Evolutionary conservation across 2,113 vertebrate genomes (phyloP).

Genomic region (Clarias batrachus): DNA sequence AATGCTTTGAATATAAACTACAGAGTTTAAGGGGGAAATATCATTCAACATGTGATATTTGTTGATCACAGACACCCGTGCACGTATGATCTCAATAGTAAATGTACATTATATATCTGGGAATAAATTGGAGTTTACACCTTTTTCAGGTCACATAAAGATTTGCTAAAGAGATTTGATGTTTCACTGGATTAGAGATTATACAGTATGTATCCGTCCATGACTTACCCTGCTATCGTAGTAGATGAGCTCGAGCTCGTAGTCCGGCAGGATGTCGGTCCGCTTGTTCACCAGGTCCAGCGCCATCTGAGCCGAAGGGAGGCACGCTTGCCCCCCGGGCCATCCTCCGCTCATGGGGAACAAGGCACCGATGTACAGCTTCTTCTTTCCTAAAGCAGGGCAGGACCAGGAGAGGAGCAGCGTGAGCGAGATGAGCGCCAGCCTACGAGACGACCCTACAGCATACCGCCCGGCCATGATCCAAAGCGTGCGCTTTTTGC

Average conservation of each 20-base stretch:
- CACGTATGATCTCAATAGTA: neutral
- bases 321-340: conserved; percentile 90
- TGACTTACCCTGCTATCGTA: conserved; percentile 88
- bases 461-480: conserved; percentile 59
- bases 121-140: too few species aligned
- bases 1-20: neutral
- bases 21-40: neutral
- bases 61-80: too few species aligned
- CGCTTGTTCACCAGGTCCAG: conserved; percentile 90
- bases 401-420: conserved; percentile 70
- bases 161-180: too few species aligned
- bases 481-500: neutral
- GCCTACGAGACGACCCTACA: conserved; percentile 18
- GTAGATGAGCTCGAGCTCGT: conserved; percentile 89
- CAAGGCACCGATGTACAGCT: conserved; percentile 90
- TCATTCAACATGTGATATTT: neutral
- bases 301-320: conserved; percentile 89
- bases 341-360: conserved; percentile 94
- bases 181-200: too few species aligned
- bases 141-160: too few species aligned
- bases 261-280: conserved; percentile 89
- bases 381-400: conserved; percentile 82
- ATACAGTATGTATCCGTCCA: too few species aligned
- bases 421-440: conserved; percentile 55
- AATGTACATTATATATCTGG: neutral